Evolutionary conservation across 2,113 vertebrate species (phyloP), one percentile per base, ranked within the genome.

Genomic region (Nycticebus coucang): DNA sequence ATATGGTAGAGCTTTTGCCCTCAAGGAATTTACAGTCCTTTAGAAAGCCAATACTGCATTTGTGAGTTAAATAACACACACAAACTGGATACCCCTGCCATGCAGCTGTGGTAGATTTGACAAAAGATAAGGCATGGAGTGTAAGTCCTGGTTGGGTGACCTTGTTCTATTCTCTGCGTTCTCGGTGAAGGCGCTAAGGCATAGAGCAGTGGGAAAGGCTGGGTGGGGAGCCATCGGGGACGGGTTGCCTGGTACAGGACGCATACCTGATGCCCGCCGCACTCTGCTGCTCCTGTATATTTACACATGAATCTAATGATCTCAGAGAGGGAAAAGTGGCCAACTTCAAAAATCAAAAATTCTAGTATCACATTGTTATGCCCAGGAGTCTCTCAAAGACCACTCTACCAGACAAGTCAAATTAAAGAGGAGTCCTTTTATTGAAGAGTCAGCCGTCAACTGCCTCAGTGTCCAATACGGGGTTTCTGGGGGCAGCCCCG

Each of bases 11-110:
- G 41, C 30, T 91, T 93, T 96, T 96, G 82, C 89, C 84, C 60
- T 95, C 28, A 69, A 95, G 87, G 80, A 91, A 93, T 96, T 83
- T 94, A 91, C 28, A 83, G 7, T 89, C 57, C 53, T 83, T 89
- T 64, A 35, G 82, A 53, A 83, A 93, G 59, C 57, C 66, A 71
- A 71, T 72, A 41, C 21, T 71, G 35, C 59, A 55, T 91, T 93
- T 37, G 30, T 79, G 72, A 81, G 24, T 89, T 82, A 91, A 89
- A 80, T 82, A 87, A 26, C 53, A 37, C 24, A 4, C 5, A 80
- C 26, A 77, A 78, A 62, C 4, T 19, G 50, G 87, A 24, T 35
- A 41, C 41, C 17, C 41, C 10, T 57, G 60, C n/a, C 10, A 8
- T 80, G 17, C 17, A 37, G 19, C 17, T 3, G 14, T 12, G 37